Evolutionary conservation across 2,888 invertebrate species (phyloP).

Genomic region (Polyommatus iphigenia): DNA sequence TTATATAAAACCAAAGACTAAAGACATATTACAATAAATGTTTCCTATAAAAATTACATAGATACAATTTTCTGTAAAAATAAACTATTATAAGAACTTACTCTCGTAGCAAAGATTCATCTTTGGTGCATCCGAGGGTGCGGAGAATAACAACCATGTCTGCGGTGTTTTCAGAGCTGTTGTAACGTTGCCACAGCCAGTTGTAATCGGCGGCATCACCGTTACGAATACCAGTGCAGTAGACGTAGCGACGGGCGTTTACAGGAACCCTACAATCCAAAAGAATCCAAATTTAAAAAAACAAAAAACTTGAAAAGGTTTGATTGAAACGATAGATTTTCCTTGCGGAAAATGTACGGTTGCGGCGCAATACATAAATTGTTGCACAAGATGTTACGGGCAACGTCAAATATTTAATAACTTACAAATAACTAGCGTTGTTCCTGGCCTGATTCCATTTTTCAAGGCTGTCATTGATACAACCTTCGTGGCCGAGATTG

Average conservation of each 20-base stretch:
- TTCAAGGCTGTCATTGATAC: slow-evolving; percentile 67
- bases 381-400: too few species aligned
- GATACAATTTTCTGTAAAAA: not conserved
- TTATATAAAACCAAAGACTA: too few species aligned
- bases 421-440: slow-evolving; percentile 51
- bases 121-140: slow-evolving; percentile 63
- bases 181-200: slow-evolving; percentile 80
- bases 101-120: slow-evolving; percentile 51
- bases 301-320: not conserved
- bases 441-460: slow-evolving; percentile 58
- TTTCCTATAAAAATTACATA: too few species aligned
- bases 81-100: slow-evolving; percentile 47
- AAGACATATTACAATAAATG: not conserved
- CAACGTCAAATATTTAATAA: slow-evolving; percentile 31
- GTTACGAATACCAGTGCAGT: slow-evolving; percentile 81
- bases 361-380: too few species aligned
- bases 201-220: slow-evolving; percentile 82
- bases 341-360: too few species aligned
- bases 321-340: too few species aligned
- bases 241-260: slow-evolving; percentile 82
- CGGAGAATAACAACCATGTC: slow-evolving; percentile 82
- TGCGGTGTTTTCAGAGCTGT: slow-evolving; percentile 80
- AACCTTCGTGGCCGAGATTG: slow-evolving; percentile 79
- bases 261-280: slow-evolving; percentile 71
- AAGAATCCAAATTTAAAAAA: not conserved